phyloP scores from a whole-genome alignment of 2,888 invertebrate genomes.

The Calameuta pallipes region DNA sequence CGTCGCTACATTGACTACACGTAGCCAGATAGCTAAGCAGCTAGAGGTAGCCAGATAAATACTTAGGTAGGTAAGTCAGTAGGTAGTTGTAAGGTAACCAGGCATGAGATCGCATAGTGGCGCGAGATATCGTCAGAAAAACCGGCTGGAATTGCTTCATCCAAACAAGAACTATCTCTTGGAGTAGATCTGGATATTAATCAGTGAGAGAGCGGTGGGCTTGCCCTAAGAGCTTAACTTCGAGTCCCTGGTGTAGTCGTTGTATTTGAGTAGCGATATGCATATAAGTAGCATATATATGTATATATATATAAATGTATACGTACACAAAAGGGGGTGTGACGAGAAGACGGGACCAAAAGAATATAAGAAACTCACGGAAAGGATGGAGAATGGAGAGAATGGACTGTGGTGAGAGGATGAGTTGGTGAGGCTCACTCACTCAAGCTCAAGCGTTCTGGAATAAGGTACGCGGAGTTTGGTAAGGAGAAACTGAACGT shows the following conservation, averaged over 20 bases:
- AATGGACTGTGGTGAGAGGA: not conserved
- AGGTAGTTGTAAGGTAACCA: not conserved
- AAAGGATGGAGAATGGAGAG: not conserved
- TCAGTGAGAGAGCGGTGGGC: conserved; percentile 37
- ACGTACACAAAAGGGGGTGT: not conserved
- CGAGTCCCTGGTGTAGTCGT: not conserved
- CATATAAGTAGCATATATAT: not conserved
- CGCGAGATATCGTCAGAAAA: conserved; percentile 56
- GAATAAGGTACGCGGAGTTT: not conserved
- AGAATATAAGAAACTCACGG: not conserved
- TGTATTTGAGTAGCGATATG: not conserved
- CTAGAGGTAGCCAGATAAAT: not conserved
- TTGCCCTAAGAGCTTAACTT: not conserved
- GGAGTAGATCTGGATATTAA: conserved; percentile 59
- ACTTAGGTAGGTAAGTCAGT: not conserved
- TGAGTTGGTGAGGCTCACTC: not conserved
- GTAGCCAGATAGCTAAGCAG: not conserved
- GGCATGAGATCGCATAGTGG: conserved; percentile 19
- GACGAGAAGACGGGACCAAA: not conserved
- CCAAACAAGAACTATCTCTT: conserved; percentile 57
- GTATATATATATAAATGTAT: not conserved
- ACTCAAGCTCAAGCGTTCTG: not conserved
- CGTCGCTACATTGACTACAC: not conserved
- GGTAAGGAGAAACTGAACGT: conserved; percentile 25
- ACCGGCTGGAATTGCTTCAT: conserved; percentile 61